These are phyloP conservation scores for Campylomormyrus numenius DNA, from an alignment of 2,113 vertebrate genomes.

Conservation along the genomic window DNA sequence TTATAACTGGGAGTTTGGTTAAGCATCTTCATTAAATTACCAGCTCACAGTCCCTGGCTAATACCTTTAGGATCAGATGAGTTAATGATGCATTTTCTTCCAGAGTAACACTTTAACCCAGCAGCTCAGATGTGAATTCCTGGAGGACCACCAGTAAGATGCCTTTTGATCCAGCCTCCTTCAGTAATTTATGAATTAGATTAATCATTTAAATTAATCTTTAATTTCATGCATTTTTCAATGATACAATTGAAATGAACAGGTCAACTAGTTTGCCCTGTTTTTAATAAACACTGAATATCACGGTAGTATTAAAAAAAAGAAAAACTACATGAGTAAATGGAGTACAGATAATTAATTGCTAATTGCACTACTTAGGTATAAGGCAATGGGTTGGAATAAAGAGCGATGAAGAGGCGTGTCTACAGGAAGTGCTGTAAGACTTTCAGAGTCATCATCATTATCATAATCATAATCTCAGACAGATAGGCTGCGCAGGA, in stretches of 20 bases:
- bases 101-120: background rate
- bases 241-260: background rate
- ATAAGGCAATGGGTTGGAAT: background rate
- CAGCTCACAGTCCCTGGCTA: background rate
- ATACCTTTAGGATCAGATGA: background rate
- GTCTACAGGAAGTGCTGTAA: background rate
- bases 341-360: background rate
- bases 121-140: background rate
- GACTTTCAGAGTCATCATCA: background rate
- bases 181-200: background rate
- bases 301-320: background rate
- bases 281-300: background rate
- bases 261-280: background rate
- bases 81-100: background rate
- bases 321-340: background rate
- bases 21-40: background rate
- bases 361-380: background rate
- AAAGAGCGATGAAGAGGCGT: background rate
- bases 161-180: background rate
- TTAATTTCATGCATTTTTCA: slow-evolving; percentile 1
- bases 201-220: slow-evolving; percentile 1
- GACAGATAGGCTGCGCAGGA: background rate
- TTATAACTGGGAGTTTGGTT: background rate
- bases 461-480: background rate
- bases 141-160: background rate